Evolutionary conservation across 1,140 invertebrate genomes (phyloP), one percentile per base, ranked within the genome.

Genomic region (Platorchestia sp.): DNA sequence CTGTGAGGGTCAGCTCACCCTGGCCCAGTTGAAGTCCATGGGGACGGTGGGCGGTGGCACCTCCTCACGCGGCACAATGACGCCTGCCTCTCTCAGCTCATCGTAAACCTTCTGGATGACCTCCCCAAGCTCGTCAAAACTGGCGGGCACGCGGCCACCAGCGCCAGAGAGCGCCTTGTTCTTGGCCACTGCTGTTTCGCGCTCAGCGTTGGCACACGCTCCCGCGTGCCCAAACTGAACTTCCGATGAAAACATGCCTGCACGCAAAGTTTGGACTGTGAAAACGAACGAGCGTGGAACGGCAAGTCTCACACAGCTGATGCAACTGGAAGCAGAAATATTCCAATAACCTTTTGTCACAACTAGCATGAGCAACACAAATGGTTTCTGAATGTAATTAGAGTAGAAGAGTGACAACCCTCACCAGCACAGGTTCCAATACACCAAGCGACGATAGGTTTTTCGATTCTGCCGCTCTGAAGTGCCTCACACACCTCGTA

Each of bases 191-290:
- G 99, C 99, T 16, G 99, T 99, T 97, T 99, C 99, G n/a, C 98
- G 97, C 86, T 99, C 98, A 10, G 98, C 99, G 97, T 99, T 99
- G 14, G 99, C 99, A 97, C 99, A 99, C 7, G 99, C 99, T 36
- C 99, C 99, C 96, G 99, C 99, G 97, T 99, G 99, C 0, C 99
- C 99, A 97, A 99, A 99, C 97, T 99, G 99, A n/a, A 99, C 99
- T 97, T 99, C 99, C 19, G 99, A 98, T 5, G 98, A 99, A 97
- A 99, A 99, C 99, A 99, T 99, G 95, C 98, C 98, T 97, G 97
- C 40, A 96, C 97, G 95, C 43, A 40, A 7, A 19, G 19, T 51
- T 51, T 19, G 19, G 47, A 51, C 47, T 51, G 47, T 51, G 19
- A 75, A 75, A 36, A 3, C 27, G 59, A 27, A 10, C 59, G 59